These are phyloP conservation scores for Uropetala carovei DNA, from an alignment of 2,888 invertebrate species.

Conservation along the genomic window DNA sequence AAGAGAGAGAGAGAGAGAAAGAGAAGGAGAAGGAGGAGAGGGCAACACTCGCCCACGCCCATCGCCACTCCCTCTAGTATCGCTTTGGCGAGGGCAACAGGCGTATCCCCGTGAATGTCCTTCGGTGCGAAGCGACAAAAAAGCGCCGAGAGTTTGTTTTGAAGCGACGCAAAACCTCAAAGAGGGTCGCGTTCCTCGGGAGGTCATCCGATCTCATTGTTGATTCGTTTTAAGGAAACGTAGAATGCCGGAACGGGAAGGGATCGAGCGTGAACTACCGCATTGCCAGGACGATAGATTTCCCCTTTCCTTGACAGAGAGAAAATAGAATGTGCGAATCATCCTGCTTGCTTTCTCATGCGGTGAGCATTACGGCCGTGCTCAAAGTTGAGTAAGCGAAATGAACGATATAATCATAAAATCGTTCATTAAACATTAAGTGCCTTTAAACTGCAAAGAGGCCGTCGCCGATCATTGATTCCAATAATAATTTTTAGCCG, in stretches of 20 bases:
- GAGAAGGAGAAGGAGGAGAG: not conserved
- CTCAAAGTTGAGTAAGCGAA: too few species aligned
- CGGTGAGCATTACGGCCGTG: too few species aligned
- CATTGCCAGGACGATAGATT: too few species aligned
- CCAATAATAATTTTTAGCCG: too few species aligned
- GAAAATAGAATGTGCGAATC: too few species aligned
- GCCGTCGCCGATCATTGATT: too few species aligned
- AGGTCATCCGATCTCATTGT: slow-evolving; percentile 9
- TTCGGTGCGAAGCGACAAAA: not conserved
- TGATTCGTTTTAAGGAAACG: not conserved
- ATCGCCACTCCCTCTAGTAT: not conserved
- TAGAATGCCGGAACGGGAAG: not conserved
- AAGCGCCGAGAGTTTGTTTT: not conserved
- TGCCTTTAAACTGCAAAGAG: too few species aligned
- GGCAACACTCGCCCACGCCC: not conserved
- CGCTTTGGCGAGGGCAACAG: not conserved
- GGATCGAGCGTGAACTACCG: not conserved
- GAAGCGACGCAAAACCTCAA: not conserved
- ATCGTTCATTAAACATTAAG: too few species aligned
- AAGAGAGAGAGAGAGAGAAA: not conserved
- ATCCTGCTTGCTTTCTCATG: too few species aligned
- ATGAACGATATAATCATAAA: too few species aligned
- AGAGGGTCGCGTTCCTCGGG: not conserved
- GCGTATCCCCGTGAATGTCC: not conserved
- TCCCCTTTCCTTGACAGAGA: too few species aligned